A percentile compares a stretch with the other conserved stretches of the same genome.
phyloP scores from a whole-genome alignment of 2,888 invertebrate species.

The Troides helena region DNA sequence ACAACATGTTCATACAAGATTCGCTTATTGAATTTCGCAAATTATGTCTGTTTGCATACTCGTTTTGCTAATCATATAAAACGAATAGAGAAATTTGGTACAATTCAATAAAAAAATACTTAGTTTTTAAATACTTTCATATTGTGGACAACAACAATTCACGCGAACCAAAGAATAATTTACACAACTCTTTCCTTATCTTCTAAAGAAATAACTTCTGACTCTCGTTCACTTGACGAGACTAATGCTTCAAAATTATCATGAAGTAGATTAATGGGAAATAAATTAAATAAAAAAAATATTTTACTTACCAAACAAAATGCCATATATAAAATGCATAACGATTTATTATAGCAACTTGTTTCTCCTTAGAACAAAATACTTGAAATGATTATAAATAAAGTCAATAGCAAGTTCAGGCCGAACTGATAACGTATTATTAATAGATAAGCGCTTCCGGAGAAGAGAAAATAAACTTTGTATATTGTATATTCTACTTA shows the following conservation, averaged over 20 bases:
- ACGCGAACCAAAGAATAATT: too few species aligned
- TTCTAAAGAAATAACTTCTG: too few species aligned
- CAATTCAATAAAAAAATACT: neutral
- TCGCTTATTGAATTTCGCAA: too few species aligned
- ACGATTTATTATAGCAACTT: neutral
- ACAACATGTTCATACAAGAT: too few species aligned
- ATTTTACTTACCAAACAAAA: conserved; percentile 22
- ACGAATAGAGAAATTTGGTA: too few species aligned
- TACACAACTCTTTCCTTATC: too few species aligned
- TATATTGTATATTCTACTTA: too few species aligned
- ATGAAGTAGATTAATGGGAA: neutral
- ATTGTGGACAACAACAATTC: too few species aligned
- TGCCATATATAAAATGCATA: conserved; percentile 13
- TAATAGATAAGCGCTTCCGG: neutral
- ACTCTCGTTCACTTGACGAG: neutral
- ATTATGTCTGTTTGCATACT: too few species aligned
- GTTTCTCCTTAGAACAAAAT: neutral
- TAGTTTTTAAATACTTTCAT: too few species aligned
- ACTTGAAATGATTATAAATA: conserved; percentile 8
- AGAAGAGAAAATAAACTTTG: neutral
- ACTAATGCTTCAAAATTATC: neutral
- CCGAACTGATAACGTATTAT: neutral
- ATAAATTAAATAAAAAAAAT: neutral
- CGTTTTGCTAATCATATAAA: too few species aligned
- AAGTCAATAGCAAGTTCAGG: neutral